A percentile compares a stretch with the other conserved stretches of the same genome.
Conservation (phyloP, 2,113 vertebrate genomes). For the Lontra canadensis region DNA sequence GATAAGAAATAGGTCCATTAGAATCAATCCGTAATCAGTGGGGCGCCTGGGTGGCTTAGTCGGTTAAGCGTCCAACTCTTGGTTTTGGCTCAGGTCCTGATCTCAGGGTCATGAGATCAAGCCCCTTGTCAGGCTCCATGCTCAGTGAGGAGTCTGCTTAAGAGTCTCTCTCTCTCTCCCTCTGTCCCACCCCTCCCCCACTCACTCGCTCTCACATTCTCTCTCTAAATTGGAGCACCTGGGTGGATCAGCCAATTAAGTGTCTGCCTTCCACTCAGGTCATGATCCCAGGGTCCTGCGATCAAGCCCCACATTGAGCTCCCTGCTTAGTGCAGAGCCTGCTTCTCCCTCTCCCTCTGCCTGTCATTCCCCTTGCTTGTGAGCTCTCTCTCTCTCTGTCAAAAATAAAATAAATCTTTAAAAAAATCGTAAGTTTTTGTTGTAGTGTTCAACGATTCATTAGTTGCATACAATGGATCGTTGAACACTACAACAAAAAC, state of each 20-base stretch:
- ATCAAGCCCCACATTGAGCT: background rate
- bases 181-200: background rate
- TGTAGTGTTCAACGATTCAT: too few relatives aligned
- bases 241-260: too few relatives aligned
- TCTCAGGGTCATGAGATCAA: background rate
- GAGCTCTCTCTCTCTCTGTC: background rate
- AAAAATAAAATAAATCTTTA: background rate
- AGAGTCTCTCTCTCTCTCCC: background rate
- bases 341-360: background rate
- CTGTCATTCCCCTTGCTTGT: background rate
- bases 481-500: too few relatives aligned
- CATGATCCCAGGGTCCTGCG: background rate
- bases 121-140: background rate
- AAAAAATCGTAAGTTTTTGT: background rate
- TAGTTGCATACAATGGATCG: too few relatives aligned
- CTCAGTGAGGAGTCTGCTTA: background rate
- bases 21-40: background rate
- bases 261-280: background rate
- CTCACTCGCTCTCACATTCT: background rate
- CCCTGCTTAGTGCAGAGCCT: background rate
- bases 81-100: background rate
- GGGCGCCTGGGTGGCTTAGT: background rate
- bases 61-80: background rate
- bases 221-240: background rate
- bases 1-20: background rate